Evolutionary conservation across 2,888 invertebrate species (phyloP).

Genomic region (Napeogenes inachia): DNA sequence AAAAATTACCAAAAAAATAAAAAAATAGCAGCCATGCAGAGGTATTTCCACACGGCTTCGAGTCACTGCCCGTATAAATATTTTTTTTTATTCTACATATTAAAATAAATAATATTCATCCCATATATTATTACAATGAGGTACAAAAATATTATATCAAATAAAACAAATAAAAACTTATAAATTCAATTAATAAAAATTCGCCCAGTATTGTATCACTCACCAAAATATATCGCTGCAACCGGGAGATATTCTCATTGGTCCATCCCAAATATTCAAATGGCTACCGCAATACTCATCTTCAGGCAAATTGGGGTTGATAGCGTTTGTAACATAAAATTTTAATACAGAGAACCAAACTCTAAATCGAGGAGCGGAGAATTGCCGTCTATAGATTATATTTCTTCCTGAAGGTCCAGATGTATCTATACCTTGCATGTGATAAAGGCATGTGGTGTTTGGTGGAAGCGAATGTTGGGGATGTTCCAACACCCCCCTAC

Average conservation of each 20-base stretch:
- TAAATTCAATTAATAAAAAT: not conserved
- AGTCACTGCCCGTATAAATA: too few species aligned
- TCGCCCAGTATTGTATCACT: constrained; percentile 38
- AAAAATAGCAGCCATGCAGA: too few species aligned
- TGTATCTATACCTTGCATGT: constrained; percentile 82
- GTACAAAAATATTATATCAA: too few species aligned
- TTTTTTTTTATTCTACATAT: too few species aligned
- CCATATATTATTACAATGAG: too few species aligned
- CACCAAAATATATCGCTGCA: constrained; percentile 91
- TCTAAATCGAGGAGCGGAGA: constrained; percentile 83
- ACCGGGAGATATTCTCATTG: constrained; percentile 83
- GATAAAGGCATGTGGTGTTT: constrained; percentile 93
- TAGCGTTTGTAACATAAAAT: constrained; percentile 85
- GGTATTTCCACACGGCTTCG: too few species aligned
- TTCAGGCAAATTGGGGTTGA: constrained; percentile 80
- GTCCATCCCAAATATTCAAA: constrained; percentile 92
- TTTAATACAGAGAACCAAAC: constrained; percentile 92
- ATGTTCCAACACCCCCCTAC: constrained; percentile 87
- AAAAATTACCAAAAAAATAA: too few species aligned
- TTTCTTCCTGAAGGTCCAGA: constrained; percentile 77
- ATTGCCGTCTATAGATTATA: constrained; percentile 74
- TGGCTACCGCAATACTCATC: constrained; percentile 89
- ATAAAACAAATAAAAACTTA: too few species aligned
- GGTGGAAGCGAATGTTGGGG: constrained; percentile 91
- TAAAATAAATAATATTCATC: too few species aligned